Percentiles rank a stretch among this genome's conserved stretches.
Evolutionary conservation across 1,140 invertebrate genomes (phyloP).

Genomic region (Cotesia vestalis): DNA sequence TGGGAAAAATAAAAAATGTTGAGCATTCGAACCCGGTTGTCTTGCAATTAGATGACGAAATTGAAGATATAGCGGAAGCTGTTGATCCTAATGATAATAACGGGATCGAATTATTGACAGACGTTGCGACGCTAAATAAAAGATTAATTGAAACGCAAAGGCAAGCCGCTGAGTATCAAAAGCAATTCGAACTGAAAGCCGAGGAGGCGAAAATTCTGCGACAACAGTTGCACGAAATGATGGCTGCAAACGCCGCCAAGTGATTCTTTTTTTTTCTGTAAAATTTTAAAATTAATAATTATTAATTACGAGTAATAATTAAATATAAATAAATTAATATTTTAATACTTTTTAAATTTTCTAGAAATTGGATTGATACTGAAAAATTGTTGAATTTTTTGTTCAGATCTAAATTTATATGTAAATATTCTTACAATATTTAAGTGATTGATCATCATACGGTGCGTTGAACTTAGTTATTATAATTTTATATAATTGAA

Average conservation of each 20-base stretch:
- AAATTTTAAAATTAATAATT: no score
- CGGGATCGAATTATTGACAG: constrained; percentile 52
- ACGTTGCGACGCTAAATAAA: constrained; percentile 63
- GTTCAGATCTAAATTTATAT: no score
- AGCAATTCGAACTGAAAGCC: constrained; percentile 65
- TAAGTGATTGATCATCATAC: no score
- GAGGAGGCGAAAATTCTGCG: constrained; percentile 68
- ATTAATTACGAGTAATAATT: no score
- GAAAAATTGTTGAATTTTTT: no score
- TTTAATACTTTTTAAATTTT: no score
- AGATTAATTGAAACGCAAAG: constrained; percentile 65
- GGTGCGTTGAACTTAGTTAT: no score
- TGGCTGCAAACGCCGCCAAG: constrained; percentile 50
- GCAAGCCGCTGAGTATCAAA: constrained; percentile 66
- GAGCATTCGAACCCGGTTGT: constrained; percentile 52
- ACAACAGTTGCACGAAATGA: constrained; percentile 62
- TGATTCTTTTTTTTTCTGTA: constrained; percentile 30
- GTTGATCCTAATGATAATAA: constrained; percentile 44
- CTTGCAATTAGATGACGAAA: constrained; percentile 57
- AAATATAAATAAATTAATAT: no score
- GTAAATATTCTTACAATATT: no score
- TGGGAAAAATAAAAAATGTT: constrained; percentile 41
- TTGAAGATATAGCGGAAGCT: constrained; percentile 60
- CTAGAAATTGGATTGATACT: no score
- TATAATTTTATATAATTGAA: no score